These are phyloP conservation scores for Scolopax mira DNA, from an alignment of 2,113 vertebrate genomes.

Conservation along the genomic window DNA sequence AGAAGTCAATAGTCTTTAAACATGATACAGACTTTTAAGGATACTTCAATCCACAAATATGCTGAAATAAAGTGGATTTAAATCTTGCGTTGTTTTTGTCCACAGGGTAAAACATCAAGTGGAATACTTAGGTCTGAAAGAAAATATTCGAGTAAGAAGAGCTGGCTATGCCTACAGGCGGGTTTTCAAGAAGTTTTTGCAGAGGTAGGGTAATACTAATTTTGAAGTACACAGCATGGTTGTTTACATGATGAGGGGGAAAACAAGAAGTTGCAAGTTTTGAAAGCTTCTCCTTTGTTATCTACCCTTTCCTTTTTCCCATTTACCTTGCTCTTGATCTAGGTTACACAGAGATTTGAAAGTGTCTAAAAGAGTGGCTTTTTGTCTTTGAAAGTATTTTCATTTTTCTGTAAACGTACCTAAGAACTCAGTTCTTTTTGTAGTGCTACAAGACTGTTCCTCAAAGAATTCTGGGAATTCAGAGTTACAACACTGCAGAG, in stretches of 20 bases:
- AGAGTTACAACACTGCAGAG: not conserved
- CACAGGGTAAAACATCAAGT: conserved; percentile 96
- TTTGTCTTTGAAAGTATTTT: not conserved
- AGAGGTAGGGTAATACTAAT: conserved; percentile 78
- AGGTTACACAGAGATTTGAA: not conserved
- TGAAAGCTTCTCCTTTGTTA: not conserved
- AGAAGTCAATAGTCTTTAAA: not conserved
- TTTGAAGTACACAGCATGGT: not conserved
- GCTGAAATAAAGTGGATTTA: not conserved
- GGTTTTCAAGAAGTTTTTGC: conserved; percentile 93
- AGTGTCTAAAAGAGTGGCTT: not conserved
- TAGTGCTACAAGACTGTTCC: not conserved
- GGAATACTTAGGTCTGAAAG: conserved; percentile 95
- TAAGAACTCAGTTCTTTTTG: not conserved
- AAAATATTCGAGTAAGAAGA: conserved; percentile 95
- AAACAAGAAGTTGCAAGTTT: not conserved
- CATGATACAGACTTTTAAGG: not conserved
- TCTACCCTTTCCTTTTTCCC: not conserved
- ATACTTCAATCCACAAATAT: not conserved
- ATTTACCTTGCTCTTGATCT: not conserved
- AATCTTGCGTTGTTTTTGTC: conserved; percentile 9
- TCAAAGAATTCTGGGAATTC: not conserved
- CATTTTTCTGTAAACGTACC: not conserved
- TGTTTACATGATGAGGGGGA: not conserved
- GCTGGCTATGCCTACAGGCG: conserved; percentile 96